Conservation (phyloP, 2,888 invertebrate genomes). For the Selenia dentaria region DNA sequence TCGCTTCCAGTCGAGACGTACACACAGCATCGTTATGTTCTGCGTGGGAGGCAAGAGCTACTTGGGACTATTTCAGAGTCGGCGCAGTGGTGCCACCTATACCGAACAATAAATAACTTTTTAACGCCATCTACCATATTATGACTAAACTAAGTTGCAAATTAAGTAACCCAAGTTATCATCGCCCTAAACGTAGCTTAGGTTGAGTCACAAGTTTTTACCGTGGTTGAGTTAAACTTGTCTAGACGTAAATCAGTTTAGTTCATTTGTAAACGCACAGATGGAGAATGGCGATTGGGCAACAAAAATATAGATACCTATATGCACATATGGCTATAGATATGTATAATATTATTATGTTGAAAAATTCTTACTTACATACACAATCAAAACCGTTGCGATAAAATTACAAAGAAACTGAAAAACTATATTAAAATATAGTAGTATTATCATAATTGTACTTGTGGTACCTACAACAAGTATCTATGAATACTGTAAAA, state of each 20-base stretch:
- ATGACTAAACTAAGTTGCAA: slow-evolving; percentile 15
- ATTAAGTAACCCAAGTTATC: slow-evolving; percentile 11
- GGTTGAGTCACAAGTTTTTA: too few species aligned
- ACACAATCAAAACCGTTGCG: too few species aligned
- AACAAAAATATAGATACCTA: too few species aligned
- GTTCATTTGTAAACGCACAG: not conserved
- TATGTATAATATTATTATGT: too few species aligned
- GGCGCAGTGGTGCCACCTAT: slow-evolving; percentile 41
- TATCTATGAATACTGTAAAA: too few species aligned
- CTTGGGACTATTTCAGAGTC: slow-evolving; percentile 21
- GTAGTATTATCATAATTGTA: too few species aligned
- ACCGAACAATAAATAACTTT: slow-evolving; percentile 7
- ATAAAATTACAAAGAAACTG: too few species aligned
- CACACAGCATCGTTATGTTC: not conserved
- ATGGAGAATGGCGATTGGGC: slow-evolving; percentile 1
- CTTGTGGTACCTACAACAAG: too few species aligned
- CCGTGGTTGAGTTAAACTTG: too few species aligned
- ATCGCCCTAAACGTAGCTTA: not conserved
- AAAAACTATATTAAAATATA: too few species aligned
- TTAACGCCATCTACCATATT: slow-evolving; percentile 48
- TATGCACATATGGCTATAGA: too few species aligned
- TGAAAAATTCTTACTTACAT: too few species aligned
- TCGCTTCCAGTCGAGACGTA: not conserved
- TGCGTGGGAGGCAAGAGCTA: slow-evolving; percentile 45
- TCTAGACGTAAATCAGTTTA: not conserved